Conservation (phyloP, 2,797 vertebrate genomes). For the Onychomys torridus region DNA sequence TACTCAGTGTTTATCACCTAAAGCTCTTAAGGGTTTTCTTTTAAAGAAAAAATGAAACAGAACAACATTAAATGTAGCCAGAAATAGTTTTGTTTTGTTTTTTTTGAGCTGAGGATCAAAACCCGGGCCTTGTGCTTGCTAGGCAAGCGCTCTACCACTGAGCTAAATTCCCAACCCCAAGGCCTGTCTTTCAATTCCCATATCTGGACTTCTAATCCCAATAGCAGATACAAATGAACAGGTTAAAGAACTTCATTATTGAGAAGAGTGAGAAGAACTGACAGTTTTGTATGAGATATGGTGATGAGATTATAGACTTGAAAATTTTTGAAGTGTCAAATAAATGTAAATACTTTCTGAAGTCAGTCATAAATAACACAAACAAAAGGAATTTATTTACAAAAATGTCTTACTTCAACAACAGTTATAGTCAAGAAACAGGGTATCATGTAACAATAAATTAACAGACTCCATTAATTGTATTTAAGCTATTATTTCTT, state of each 20-base stretch:
- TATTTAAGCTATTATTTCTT: constrained; percentile 31
- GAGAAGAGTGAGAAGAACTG: constrained; percentile 44
- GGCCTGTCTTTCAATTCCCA: neutral
- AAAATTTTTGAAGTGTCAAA: neutral
- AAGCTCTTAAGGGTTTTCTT: neutral
- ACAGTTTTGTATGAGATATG: neutral
- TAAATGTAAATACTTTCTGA: constrained; percentile 50
- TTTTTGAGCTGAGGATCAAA: too few species aligned
- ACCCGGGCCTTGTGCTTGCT: too few species aligned
- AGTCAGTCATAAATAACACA: constrained; percentile 47
- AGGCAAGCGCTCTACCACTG: too few species aligned
- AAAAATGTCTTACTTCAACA: constrained; percentile 58
- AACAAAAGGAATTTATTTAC: constrained; percentile 73
- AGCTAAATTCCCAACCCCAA: too few species aligned
- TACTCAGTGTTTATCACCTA: neutral
- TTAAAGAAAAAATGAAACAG: neutral
- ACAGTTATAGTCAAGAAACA: constrained; percentile 42
- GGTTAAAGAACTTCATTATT: constrained; percentile 25
- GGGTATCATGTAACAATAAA: constrained; percentile 14
- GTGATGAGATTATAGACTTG: neutral
- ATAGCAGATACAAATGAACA: constrained; percentile 33
- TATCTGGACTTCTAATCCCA: neutral
- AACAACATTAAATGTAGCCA: neutral
- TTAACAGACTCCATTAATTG: constrained; percentile 15
- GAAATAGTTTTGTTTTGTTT: constrained; percentile 5